phyloP scores from a whole-genome alignment of 2,797 vertebrate species.

The Sebastes aleutianus region DNA sequence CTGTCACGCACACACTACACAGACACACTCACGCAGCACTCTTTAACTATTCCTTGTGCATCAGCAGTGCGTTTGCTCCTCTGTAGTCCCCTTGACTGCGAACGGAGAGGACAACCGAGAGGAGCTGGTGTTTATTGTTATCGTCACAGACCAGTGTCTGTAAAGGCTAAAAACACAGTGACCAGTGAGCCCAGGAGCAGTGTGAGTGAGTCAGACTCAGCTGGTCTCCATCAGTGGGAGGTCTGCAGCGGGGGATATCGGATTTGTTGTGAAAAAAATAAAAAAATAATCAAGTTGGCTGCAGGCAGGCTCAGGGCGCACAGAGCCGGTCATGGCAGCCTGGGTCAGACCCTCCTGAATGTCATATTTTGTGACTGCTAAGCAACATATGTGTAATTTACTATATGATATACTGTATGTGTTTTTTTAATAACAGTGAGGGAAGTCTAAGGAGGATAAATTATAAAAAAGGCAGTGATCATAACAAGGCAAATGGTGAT shows the following conservation, averaged over 20 bases:
- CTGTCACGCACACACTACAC: constrained; percentile 1
- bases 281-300: constrained; percentile 20
- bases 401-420: not conserved
- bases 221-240: constrained; percentile 62
- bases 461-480: not conserved
- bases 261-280: constrained; percentile 38
- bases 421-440: not conserved
- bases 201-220: constrained; percentile 67
- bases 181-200: constrained; percentile 49
- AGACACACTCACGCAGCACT: not conserved
- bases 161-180: constrained; percentile 61
- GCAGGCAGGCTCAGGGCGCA: constrained; percentile 35
- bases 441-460: not conserved
- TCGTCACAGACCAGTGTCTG: constrained; percentile 46
- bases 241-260: constrained; percentile 49
- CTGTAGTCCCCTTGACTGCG: constrained; percentile 46
- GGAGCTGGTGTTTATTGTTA: constrained; percentile 57
- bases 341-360: constrained; percentile 28
- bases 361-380: constrained; percentile 26
- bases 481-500: not conserved
- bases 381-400: constrained; percentile 5
- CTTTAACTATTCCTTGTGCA: constrained; percentile 46
- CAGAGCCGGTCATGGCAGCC: constrained; percentile 17
- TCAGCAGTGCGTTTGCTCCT: constrained; percentile 46
- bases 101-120: constrained; percentile 51